These are phyloP conservation scores for Tachycineta bicolor DNA, from an alignment of 2,113 vertebrate genomes.

Conservation along the genomic window DNA sequence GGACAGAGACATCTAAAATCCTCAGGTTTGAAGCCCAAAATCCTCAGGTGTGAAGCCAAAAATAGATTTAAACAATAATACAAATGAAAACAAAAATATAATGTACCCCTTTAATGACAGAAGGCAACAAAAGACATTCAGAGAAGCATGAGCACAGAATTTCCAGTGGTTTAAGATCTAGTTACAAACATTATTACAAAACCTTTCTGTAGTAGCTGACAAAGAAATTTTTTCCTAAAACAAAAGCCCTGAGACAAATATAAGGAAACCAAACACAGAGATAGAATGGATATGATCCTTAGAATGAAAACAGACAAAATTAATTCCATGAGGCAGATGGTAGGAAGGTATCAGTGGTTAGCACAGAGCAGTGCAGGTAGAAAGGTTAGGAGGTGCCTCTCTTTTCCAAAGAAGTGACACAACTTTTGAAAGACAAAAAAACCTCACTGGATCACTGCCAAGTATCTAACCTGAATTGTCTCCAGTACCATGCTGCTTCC, in stretches of 20 bases:
- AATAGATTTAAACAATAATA: neutral
- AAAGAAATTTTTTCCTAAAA: neutral
- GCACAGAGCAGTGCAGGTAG: neutral
- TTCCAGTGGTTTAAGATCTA: neutral
- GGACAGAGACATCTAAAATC: neutral
- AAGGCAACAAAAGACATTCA: neutral
- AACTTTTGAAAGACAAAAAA: neutral
- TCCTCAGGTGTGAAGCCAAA: neutral
- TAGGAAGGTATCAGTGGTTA: neutral
- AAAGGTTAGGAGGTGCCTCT: neutral
- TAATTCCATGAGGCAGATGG: fast-evolving
- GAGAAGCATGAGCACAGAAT: neutral
- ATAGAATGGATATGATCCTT: neutral
- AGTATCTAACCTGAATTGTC: neutral
- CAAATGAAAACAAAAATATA: neutral
- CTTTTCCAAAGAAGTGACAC: neutral
- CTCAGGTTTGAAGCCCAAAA: neutral
- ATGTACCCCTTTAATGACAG: neutral
- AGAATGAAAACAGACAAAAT: neutral
- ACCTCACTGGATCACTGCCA: neutral
- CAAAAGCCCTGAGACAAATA: neutral
- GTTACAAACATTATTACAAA: neutral
- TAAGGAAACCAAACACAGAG: neutral
- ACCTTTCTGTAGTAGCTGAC: neutral
- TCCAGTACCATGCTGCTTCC: neutral